Percentiles rank a stretch among this genome's conserved stretches.
phyloP scores from a whole-genome alignment of 2,888 invertebrate species.

The Rhamphomyia laevipes region DNA sequence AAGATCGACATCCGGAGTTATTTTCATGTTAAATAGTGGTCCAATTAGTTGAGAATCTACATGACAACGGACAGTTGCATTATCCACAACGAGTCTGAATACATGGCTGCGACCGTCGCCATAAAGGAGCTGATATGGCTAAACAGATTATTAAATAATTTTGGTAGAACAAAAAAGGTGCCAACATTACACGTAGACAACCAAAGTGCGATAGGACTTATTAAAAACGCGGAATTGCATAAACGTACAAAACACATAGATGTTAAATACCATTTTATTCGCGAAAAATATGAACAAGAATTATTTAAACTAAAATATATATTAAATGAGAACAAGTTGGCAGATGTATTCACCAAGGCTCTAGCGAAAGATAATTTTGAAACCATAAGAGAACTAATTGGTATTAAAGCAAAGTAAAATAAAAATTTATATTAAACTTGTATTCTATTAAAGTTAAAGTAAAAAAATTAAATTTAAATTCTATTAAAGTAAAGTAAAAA shows the following conservation, averaged over 20 bases:
- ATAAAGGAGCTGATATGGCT: slow-evolving; percentile 17
- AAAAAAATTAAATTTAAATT: no score
- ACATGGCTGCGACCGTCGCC: slow-evolving; percentile 20
- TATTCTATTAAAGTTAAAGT: no score
- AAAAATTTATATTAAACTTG: no score
- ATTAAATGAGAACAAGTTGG: neutral
- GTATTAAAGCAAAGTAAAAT: neutral
- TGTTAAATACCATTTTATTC: slow-evolving; percentile 7
- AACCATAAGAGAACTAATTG: no score
- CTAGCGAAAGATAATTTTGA: neutral
- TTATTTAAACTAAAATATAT: slow-evolving; percentile 3
- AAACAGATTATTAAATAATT: neutral
- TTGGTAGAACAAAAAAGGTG: neutral
- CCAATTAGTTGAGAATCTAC: slow-evolving; percentile 9
- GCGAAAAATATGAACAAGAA: slow-evolving; percentile 2
- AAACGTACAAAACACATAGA: slow-evolving; percentile 12
- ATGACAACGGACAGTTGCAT: slow-evolving; percentile 8
- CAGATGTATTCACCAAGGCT: neutral
- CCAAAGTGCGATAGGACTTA: slow-evolving; percentile 14
- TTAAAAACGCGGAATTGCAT: slow-evolving; percentile 11
- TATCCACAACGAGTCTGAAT: slow-evolving; percentile 25
- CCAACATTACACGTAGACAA: slow-evolving; percentile 16
- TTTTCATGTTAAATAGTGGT: slow-evolving; percentile 2
- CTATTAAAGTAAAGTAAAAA: no score
- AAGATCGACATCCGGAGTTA: slow-evolving; percentile 5